Percentiles rank a stretch among this genome's conserved stretches.
Evolutionary conservation across 2,113 vertebrate species (phyloP).

Genomic region (Ceyx cyanopectus): DNA sequence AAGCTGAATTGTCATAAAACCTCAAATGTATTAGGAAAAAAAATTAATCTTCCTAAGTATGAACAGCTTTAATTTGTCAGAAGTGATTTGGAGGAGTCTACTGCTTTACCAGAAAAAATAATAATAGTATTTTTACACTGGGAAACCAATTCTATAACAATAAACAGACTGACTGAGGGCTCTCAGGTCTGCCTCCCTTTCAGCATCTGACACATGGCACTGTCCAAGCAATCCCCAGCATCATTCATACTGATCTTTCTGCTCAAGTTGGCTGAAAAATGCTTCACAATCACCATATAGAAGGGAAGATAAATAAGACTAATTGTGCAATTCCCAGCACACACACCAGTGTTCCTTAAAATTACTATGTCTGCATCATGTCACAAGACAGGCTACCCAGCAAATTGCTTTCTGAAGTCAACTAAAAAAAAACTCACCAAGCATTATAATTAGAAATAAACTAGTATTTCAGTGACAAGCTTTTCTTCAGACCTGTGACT

Average conservation of each 20-base stretch:
- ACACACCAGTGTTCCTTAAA: not conserved
- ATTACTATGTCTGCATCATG: not conserved
- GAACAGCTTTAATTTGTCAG: not conserved
- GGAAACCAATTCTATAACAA: not conserved
- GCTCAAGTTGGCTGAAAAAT: not conserved
- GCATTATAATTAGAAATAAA: not conserved
- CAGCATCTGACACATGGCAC: not conserved
- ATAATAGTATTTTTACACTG: not conserved
- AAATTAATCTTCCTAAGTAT: not conserved
- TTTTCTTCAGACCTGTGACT: not conserved
- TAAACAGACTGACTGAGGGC: not conserved
- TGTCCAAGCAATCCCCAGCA: not conserved
- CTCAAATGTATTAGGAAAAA: not conserved
- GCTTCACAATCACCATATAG: not conserved
- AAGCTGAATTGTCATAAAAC: not conserved
- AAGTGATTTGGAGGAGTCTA: not conserved
- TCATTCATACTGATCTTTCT: not conserved
- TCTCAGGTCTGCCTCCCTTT: not conserved
- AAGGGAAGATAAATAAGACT: not conserved
- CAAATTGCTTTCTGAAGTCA: not conserved
- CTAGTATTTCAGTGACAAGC: not conserved
- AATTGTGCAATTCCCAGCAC: not conserved
- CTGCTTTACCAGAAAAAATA: not conserved
- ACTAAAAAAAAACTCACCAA: not conserved
- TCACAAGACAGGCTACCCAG: not conserved